phyloP scores from a whole-genome alignment of 1,140 invertebrate species.

The Anthonomus grandis region DNA sequence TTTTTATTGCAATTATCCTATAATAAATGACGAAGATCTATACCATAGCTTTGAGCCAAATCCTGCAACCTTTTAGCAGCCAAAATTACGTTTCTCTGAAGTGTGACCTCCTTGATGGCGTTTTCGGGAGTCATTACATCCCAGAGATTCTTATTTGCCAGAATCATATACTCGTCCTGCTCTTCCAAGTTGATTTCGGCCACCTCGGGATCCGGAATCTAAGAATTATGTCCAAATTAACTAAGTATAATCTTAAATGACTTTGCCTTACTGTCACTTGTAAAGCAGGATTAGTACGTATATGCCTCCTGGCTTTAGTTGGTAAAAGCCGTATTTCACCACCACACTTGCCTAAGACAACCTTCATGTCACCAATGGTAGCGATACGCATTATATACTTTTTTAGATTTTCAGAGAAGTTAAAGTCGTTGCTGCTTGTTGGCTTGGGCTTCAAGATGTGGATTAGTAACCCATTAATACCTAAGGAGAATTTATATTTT shows the following conservation, averaged over 20 bases:
- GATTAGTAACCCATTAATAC: constrained; percentile 65
- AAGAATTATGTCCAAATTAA: neutral
- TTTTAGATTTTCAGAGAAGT: constrained; percentile 40
- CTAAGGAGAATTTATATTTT: neutral
- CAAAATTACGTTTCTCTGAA: constrained; percentile 70
- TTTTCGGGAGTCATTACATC: constrained; percentile 70
- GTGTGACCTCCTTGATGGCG: constrained; percentile 70
- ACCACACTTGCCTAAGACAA: constrained; percentile 64
- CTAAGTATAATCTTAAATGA: neutral
- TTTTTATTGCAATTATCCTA: too few relatives aligned
- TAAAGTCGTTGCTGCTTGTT: constrained; percentile 47
- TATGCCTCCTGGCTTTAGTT: constrained; percentile 55
- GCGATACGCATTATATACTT: constrained; percentile 67
- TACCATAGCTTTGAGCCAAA: constrained; percentile 72
- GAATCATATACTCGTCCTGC: constrained; percentile 76
- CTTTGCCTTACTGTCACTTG: constrained; percentile 54
- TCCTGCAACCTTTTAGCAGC: constrained; percentile 79
- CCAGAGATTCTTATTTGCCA: constrained; percentile 77
- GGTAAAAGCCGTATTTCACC: constrained; percentile 58
- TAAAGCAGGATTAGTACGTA: constrained; percentile 62
- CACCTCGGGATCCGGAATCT: constrained; percentile 65
- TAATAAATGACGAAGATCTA: too few relatives aligned
- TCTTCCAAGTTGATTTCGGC: constrained; percentile 72
- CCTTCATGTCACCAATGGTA: constrained; percentile 67
- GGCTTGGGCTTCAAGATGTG: constrained; percentile 63